Conservation (phyloP, 2,113 vertebrate species). For the Tetrax tetrax region DNA sequence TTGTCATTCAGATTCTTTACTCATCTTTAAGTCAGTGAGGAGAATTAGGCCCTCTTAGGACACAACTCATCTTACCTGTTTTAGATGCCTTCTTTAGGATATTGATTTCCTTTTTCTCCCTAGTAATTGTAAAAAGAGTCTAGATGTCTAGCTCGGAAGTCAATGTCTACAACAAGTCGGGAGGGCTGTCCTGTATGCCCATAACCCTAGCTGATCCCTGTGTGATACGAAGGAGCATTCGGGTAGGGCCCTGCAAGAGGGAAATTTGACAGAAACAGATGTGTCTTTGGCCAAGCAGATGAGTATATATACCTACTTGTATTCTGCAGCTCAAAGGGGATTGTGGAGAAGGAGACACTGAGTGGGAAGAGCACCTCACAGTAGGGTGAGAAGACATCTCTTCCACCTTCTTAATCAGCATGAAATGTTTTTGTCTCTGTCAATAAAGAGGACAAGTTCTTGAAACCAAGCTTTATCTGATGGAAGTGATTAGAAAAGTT, state of each 20-base stretch:
- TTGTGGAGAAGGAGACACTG: neutral
- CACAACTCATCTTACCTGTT: neutral
- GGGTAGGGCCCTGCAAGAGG: neutral
- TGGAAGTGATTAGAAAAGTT: neutral
- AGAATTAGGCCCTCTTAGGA: neutral
- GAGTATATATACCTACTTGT: neutral
- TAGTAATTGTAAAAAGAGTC: neutral
- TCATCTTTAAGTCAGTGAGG: neutral
- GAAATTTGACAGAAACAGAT: neutral
- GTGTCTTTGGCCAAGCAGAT: neutral
- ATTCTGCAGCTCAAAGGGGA: neutral
- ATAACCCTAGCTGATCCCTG: neutral
- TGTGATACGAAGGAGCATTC: neutral
- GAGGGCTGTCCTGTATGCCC: neutral
- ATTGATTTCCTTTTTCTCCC: neutral
- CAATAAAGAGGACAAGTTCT: neutral
- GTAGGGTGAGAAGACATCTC: neutral
- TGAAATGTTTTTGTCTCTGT: neutral
- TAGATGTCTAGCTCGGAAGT: conserved; percentile 41
- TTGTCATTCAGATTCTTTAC: neutral
- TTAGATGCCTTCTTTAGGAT: neutral
- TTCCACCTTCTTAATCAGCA: neutral
- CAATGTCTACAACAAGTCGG: neutral
- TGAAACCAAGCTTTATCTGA: neutral
- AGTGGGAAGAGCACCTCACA: neutral